Evolutionary conservation across 2,888 invertebrate species (phyloP), one percentile per base, ranked within the genome.

Genomic region (Synanthedon myopaeformis): DNA sequence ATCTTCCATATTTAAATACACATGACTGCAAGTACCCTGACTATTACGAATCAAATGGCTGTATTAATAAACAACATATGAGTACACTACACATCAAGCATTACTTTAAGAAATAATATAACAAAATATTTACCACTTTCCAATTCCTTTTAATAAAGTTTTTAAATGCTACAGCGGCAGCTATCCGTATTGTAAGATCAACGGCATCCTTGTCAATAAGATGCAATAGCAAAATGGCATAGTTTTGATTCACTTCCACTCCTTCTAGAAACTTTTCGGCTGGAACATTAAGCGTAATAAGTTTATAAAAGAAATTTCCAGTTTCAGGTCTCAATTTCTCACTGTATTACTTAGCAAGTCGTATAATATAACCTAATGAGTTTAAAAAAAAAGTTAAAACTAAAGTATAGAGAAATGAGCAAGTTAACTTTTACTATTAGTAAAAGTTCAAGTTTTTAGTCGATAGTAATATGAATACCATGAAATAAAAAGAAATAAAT

Each of bases 71-170:
- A 19, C 19, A 19, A 23, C 19, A 23, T 4, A 23, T 4, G 4
- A 23, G 19, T 23, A 23, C 19, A 23, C 4, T 23, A 23, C 19
- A 23, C 19, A 23, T 4, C 19, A 23, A 23, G 19, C 4, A 23
- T 23, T 23, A 23, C 23, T 23, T 45, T 45, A 13, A 45, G 14
- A 45, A 45, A 45, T 45, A 45, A 45, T 13, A 4, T 13, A 35
- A 41, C 51, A 48, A 10, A 52, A 48, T 60, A 89, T 91, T 89
- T 83, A 95, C 95, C 69, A 93, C 90, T 68, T 91, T 91, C 99
- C 99, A 99, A 80, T 99, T 97, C 53, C 97, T 89, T 79, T 98
- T 98, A 19, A 98, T 92, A 73, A 94, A 98, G 76, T 99, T 99
- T 76, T 99, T 99, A 72, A 99, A 97, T 0, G 95, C 94, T 57